phyloP scores from a whole-genome alignment of 2,888 invertebrate genomes.

The Nomada flava region DNA sequence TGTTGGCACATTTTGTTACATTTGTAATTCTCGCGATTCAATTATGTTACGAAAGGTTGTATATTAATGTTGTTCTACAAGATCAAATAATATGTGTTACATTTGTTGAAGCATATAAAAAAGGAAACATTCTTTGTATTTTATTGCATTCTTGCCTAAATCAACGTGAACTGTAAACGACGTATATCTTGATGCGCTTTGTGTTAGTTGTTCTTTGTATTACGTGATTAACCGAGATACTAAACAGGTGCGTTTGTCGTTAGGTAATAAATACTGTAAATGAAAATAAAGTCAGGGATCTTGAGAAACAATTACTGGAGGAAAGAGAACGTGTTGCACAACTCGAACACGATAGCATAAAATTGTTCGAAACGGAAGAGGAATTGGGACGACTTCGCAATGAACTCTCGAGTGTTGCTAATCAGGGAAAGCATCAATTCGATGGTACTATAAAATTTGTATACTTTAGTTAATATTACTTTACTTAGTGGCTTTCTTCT shows the following conservation, averaged over 20 bases:
- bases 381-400: slow-evolving; percentile 87
- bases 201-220: slow-evolving; percentile 25
- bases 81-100: slow-evolving; percentile 56
- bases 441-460: slow-evolving; percentile 62
- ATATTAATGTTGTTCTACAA: slow-evolving; percentile 32
- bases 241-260: slow-evolving; percentile 63
- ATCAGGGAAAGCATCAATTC: slow-evolving; percentile 62
- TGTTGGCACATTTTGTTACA: slow-evolving; percentile 31
- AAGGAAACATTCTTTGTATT: slow-evolving; percentile 19
- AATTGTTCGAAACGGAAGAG: slow-evolving; percentile 88
- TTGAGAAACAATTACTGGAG: slow-evolving; percentile 84
- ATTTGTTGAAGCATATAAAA: slow-evolving; percentile 28
- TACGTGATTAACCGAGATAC: slow-evolving; percentile 17
- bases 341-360: slow-evolving; percentile 86
- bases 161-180: slow-evolving; percentile 16
- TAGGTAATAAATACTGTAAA: slow-evolving; percentile 85
- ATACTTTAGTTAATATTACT: not conserved
- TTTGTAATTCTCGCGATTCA: slow-evolving; percentile 40
- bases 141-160: slow-evolving; percentile 26
- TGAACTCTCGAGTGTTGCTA: slow-evolving; percentile 84
- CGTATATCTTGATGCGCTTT: slow-evolving; percentile 45
- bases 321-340: slow-evolving; percentile 84
- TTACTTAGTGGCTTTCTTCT: not conserved
- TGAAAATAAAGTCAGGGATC: slow-evolving; percentile 84
- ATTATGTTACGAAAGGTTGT: slow-evolving; percentile 24